phyloP scores from a whole-genome alignment of 2,888 invertebrate genomes.

The Scrobipalpa costella region DNA sequence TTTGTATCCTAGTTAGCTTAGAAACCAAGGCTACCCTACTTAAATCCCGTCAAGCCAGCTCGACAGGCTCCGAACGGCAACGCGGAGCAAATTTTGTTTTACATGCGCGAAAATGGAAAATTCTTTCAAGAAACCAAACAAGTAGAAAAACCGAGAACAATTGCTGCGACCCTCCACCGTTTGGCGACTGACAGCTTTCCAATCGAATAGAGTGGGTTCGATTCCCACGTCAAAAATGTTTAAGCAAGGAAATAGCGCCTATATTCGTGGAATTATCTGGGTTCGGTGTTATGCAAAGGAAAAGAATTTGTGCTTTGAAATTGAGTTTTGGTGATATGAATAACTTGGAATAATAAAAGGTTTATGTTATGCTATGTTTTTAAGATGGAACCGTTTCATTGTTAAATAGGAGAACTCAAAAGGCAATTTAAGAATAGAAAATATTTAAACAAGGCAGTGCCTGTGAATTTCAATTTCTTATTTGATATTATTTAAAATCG shows the following conservation, averaged over 20 bases:
- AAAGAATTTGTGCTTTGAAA: not conserved
- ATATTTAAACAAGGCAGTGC: too few species aligned
- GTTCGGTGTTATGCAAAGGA: not conserved
- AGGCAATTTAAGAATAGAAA: too few species aligned
- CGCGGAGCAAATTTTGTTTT: slow-evolving; percentile 74
- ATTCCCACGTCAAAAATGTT: slow-evolving; percentile 41
- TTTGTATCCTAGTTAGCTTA: not conserved
- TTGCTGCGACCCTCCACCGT: slow-evolving; percentile 43
- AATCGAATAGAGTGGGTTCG: slow-evolving; percentile 54
- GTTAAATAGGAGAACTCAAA: too few species aligned
- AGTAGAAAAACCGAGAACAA: slow-evolving; percentile 51
- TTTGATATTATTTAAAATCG: too few species aligned
- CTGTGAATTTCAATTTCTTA: too few species aligned
- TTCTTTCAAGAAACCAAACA: slow-evolving; percentile 49
- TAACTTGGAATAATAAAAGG: too few species aligned
- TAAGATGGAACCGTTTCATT: too few species aligned
- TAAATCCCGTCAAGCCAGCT: slow-evolving; percentile 73
- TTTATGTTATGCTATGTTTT: too few species aligned
- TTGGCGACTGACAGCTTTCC: slow-evolving; percentile 62
- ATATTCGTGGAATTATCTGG: not conserved
- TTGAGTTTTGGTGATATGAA: not conserved
- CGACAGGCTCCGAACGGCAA: slow-evolving; percentile 66
- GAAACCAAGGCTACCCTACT: slow-evolving; percentile 46
- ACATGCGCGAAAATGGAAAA: slow-evolving; percentile 75
- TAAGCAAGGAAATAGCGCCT: slow-evolving; percentile 13